These are phyloP conservation scores for Capra hircus DNA, from an alignment of 2,113 vertebrate genomes.

Conservation along the genomic window DNA sequence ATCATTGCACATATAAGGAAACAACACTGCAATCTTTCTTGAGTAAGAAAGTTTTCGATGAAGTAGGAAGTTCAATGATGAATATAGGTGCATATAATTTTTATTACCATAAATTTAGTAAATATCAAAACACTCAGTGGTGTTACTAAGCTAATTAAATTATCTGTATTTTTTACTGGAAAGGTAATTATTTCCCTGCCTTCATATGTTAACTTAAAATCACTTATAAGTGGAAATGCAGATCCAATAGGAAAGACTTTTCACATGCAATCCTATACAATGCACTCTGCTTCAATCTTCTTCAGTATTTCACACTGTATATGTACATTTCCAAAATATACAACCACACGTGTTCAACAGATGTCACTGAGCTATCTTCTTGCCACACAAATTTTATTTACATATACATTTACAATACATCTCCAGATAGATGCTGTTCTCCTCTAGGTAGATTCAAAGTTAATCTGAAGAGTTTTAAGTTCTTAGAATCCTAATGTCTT, in stretches of 20 bases:
- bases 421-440: constrained; percentile 62
- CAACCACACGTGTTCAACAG: constrained; percentile 56
- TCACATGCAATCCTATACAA: constrained; percentile 77
- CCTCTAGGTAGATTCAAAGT: constrained; percentile 51
- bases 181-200: constrained; percentile 36
- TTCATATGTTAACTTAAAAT: constrained; percentile 42
- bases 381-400: constrained; percentile 1
- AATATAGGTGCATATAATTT: neutral
- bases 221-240: constrained; percentile 74
- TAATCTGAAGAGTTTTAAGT: constrained; percentile 55
- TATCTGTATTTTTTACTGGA: neutral
- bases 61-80: constrained; percentile 16
- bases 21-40: constrained; percentile 17
- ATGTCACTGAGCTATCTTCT: constrained; percentile 53
- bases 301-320: constrained; percentile 61
- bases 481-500: constrained; percentile 63
- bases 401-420: neutral
- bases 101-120: neutral
- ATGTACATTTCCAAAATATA: constrained; percentile 72
- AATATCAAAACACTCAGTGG: neutral
- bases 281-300: constrained; percentile 43
- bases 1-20: constrained; percentile 64
- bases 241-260: constrained; percentile 77
- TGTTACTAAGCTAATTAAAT: neutral
- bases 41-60: constrained; percentile 36